Evolutionary conservation across 2,113 vertebrate species (phyloP), one percentile per base, ranked within the genome.

Genomic region (Alethe diademata): DNA sequence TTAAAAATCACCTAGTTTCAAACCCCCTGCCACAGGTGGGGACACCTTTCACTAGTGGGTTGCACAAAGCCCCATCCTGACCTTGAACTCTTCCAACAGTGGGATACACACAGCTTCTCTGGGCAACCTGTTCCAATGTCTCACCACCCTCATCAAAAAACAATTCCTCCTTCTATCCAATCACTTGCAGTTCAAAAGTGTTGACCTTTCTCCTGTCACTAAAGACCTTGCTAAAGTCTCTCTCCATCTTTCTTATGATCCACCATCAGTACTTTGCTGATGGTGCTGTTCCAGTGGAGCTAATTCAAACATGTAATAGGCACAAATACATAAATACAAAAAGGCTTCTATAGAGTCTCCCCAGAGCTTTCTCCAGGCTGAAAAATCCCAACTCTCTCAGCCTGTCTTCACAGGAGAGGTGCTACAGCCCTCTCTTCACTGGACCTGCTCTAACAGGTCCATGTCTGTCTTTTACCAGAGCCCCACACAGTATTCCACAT

Each of bases 21-120:
- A 22, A 1, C 1, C 4, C 15, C 6, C 14, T 43, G 66, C 42
- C 19, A 22, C 4, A 1, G 24, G 25, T 0, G 2, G 11, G 57
- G 22, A 45, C 31, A 75, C 10, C 23, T 71, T 62, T 29, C 35
- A 75, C 25, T 31, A 89, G 17, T 0, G 0, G 31, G 22, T 15
- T 79, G 22, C 33, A 40, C 36, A 50, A 71, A 89, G 6, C 33
- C 19, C 23, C 2, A 1, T 72, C 19, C 11, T 53, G 42, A 12
- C 6, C 5, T 8, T 57, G 40, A 79, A 57, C 47, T 22, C 23
- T 64, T 31, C 17, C 11, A 75, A 3, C 5, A 48, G 54, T 11
- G 28, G 13, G 8, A 17, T 56, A 83, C 6, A 12, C 62, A 58
- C 19, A 72, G 6, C 8, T 40, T 67, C 20, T 29, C 45, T 22